These are phyloP conservation scores for Pegoplata infirma DNA, from an alignment of 2,888 invertebrate species.

Conservation along the genomic window DNA sequence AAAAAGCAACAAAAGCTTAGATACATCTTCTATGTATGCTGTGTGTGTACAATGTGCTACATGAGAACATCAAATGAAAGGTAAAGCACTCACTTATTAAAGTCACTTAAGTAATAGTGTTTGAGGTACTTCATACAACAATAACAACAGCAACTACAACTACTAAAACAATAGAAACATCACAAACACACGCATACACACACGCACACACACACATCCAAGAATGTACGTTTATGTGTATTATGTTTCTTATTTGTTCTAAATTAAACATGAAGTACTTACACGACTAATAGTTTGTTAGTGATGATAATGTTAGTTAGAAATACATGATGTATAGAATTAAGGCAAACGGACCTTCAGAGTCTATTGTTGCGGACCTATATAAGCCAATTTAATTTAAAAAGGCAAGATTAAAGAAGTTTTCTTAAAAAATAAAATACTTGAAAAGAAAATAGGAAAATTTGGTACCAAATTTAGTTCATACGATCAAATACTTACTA, in stretches of 20 bases:
- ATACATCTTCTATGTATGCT: background rate
- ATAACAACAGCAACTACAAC: conserved; percentile 12
- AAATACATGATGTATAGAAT: too few relatives aligned
- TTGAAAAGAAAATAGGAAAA: too few relatives aligned
- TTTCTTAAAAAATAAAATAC: too few relatives aligned
- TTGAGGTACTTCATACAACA: conserved; percentile 40
- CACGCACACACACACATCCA: conserved; percentile 12
- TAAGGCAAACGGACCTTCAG: too few relatives aligned
- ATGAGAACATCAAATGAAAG: conserved; percentile 22
- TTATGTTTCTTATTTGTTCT: conserved; percentile 44
- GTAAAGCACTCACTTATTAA: conserved; percentile 56
- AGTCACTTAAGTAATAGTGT: conserved; percentile 56
- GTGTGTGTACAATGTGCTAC: background rate
- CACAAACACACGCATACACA: background rate
- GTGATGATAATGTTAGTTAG: conserved; percentile 3
- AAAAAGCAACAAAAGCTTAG: conserved; percentile 9
- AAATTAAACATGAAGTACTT: conserved; percentile 52
- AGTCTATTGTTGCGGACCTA: too few relatives aligned
- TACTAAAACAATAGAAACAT: conserved; percentile 5
- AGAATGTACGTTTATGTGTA: background rate
- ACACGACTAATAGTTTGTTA: conserved; percentile 52
- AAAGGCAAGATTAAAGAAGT: too few relatives aligned
- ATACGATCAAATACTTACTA: too few relatives aligned
- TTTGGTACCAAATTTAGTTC: too few relatives aligned
- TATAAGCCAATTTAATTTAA: too few relatives aligned